phyloP scores from a whole-genome alignment of 35 echinoderm and acorn worm genomes.

The Patiria miniata region DNA sequence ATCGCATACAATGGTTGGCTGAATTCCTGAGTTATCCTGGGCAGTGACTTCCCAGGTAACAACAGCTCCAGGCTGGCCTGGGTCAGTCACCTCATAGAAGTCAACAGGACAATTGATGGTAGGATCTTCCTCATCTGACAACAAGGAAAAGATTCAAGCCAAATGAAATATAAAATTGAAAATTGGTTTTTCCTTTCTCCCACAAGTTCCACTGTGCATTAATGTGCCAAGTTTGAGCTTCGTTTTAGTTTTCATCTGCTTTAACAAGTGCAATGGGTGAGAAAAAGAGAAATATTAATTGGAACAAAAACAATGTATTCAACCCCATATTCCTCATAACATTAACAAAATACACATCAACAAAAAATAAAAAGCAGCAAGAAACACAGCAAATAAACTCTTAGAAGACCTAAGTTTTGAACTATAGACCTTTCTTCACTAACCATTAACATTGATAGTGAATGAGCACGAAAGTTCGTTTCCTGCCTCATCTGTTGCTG shows the following conservation, averaged over 20 bases:
- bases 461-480: slow-evolving; percentile 33
- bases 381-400: too few species aligned
- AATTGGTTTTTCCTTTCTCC: too few species aligned
- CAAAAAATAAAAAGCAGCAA: too few species aligned
- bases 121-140: slow-evolving; percentile 45
- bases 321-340: too few species aligned
- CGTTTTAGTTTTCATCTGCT: too few species aligned
- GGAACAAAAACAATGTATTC: too few species aligned
- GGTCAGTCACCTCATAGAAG: neutral
- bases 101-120: neutral
- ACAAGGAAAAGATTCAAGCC: neutral
- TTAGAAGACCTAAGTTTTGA: too few species aligned
- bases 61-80: neutral
- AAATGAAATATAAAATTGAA: neutral
- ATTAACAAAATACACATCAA: too few species aligned
- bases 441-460: slow-evolving; percentile 3
- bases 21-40: slow-evolving; percentile 27
- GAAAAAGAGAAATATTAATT: too few species aligned
- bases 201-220: too few species aligned
- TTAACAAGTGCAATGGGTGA: too few species aligned
- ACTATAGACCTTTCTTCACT: neutral
- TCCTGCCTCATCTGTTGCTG: slow-evolving; percentile 12
- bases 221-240: too few species aligned
- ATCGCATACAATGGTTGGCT: neutral
- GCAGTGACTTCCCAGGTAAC: slow-evolving; percentile 7